Base-by-base conservation (phyloP, 1,140 invertebrate genomes). In the Augochlora pura region DNA sequence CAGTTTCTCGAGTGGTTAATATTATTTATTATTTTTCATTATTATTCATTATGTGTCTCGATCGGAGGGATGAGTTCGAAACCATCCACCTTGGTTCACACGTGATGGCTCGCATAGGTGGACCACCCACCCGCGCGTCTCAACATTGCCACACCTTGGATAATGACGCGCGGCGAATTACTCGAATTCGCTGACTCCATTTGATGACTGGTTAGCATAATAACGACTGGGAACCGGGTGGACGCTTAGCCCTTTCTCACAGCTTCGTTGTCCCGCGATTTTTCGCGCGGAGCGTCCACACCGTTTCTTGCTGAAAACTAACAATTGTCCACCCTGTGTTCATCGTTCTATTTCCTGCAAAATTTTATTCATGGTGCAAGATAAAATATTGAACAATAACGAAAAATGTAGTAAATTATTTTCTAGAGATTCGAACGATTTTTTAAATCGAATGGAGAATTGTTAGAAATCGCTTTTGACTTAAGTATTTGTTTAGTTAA, bases 121-220 rank as follows among this genome's bases (percentile, higher is more conserved):
- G 89, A 91, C 91, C 91, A 91, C 91, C 91, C 90, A 91, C 87
- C 62, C 68, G 77, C 52, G 63, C 81, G 59, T 63, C 67, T 75
- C 80, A 82, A 80, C 82, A 76, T 80, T 83, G 90, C 89, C 91
- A 91, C 91, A 91, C 91, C 91, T 91, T 86, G 87, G 75, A 90
- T 90, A 88, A 91, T 91, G 87, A 85, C 81, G 85, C 90, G 84
- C 70, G 60, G 76, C 89, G 88, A 91, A 91, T 90, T 87, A 83
- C 73, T 63, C 78, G 80, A 77, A 82, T 83, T 87, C 78, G 78
- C 84, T 86, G 85, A 90, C 85, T 86, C 75, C 75, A 73, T 54
- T 70, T 86, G 86, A 88, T 88, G 85, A 85, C 82, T 76, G 87
- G 87, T 85, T 84, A 77, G 80, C 87, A 82, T 80, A 78, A 81